Base-by-base conservation (phyloP, 2,888 invertebrate species). In the Camponotus fellah region DNA sequence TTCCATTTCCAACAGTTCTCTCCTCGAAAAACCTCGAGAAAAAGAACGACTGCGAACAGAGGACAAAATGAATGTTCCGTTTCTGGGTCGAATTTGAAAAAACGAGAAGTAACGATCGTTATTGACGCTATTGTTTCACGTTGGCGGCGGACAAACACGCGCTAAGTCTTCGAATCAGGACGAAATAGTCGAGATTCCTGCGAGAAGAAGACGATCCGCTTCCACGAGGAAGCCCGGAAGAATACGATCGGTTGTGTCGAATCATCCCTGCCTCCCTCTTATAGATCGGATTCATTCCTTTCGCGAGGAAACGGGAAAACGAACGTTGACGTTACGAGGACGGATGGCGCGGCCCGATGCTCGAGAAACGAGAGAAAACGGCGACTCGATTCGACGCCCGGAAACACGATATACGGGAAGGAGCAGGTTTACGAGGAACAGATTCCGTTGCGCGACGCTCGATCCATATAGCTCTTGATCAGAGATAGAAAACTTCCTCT, bases 281-380 rank as follows among this genome's bases (percentile, higher is more conserved):
- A 12, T 71, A 62, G 71, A 86, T 46, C 71, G 37, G 1, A 9
- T 26, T 21, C 58, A 17, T 26, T 3, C 43, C 12, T 26, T 32
- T 21, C 14, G 79, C 43, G 79, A 34, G 60, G 60, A 71, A 79
- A 46, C 71, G n/a, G 86, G 76, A 62, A 82, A 86, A 79, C 58
- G 83, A 77, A 79, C 79, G 72, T 60, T 74, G 72, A 76, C 85
- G 75, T 88, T 85, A 86, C 85, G 77, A 85, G 88, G 77, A 88
- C 81, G 88, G 86, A 88, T 84, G 72, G 86, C 56, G 80, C 56
- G 76, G 71, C 10, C 60, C 34, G 72, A 46, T 72, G 62, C 76
- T 77, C 65, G 65, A 46, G 69, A 83, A 86, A 81, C 80, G 64
- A 43, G 82, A 77, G 77, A 82, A 62, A 87, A 74, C 53, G 65